A percentile compares a stretch with the other conserved stretches of the same genome.
These are phyloP conservation scores for Apodemus agrarius DNA, from an alignment of 2,797 vertebrate genomes.

Conservation along the genomic window DNA sequence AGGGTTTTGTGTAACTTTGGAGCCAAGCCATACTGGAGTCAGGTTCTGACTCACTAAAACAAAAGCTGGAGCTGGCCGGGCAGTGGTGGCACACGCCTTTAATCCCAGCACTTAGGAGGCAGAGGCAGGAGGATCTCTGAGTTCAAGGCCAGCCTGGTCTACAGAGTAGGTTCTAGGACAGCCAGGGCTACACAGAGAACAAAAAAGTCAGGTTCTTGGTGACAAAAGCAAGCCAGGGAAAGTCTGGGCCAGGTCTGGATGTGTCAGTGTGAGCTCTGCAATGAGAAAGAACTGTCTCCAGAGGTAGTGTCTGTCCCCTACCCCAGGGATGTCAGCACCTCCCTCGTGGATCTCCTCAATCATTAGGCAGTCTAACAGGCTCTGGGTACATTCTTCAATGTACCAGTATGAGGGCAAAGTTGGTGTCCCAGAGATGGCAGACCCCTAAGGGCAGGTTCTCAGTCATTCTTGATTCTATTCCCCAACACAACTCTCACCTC, in stretches of 20 bases:
- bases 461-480: not conserved
- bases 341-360: rapidly evolving
- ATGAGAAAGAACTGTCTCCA: not conserved
- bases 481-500: not conserved
- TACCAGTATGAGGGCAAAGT: not conserved
- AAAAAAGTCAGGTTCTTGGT: not conserved
- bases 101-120: not conserved
- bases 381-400: not conserved
- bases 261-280: rapidly evolving
- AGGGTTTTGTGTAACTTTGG: not conserved
- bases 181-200: not conserved
- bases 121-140: not conserved
- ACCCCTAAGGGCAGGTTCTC: not conserved
- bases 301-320: not conserved
- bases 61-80: not conserved
- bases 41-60: too few species aligned
- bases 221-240: not conserved
- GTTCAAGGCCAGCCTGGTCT: not conserved
- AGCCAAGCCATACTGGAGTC: not conserved
- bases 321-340: rapidly evolving
- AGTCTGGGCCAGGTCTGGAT: rapidly evolving
- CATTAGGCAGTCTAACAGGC: rapidly evolving
- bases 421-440: not conserved
- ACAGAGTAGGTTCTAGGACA: not conserved
- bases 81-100: not conserved